Base-by-base conservation (phyloP, 2,888 invertebrate genomes). In the Melanchra persicariae region DNA sequence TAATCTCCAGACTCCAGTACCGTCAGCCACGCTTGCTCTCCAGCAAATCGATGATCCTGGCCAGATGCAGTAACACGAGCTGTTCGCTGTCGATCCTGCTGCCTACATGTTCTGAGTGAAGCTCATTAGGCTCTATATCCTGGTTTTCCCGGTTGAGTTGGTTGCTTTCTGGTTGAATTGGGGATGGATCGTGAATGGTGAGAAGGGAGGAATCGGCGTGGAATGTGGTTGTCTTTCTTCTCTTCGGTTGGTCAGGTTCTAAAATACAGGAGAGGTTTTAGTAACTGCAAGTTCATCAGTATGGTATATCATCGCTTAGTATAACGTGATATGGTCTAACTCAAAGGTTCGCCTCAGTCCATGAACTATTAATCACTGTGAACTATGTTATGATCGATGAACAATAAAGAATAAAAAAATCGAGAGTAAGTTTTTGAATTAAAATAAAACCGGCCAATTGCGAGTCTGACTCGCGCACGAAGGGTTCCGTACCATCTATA, bases 11-110 rank as follows among this genome's bases (percentile, higher is more conserved):
- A 30, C 30, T 30, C 30, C 30, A 30, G 19, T n/a, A 47, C 45
- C 9, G 45, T 93, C 88, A 94, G 73, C 89, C 90, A 54, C 87
- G 89, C 57, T 90, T 92, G 71, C 85, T 88, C 77, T 94, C 94
- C 83, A 95, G 76, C 65, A 95, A 87, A 19, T 86, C 88, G 30
- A 94, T 84, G 17, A 95, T 94, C 84, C 85, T 93, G 0, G 91
- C 85, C 1, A 95, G 73, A 67, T 93, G 91, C n/a, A 84, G 73
- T 74, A 94, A 72, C 72, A 95, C 87, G 24, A 91, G 72, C 57
- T 89, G 84, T 26, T 93, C 90, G 12, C 88, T 88, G 37, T 92
- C 89, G 9, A 87, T 37, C 30, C 88, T 80, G 5, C 72, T 10
- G 1, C 65, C 74, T 3, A 71, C 49, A 26, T 70, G 24, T 0